Evolutionary conservation across 2,797 vertebrate species (phyloP).

Genomic region (Gobio occitaniae): DNA sequence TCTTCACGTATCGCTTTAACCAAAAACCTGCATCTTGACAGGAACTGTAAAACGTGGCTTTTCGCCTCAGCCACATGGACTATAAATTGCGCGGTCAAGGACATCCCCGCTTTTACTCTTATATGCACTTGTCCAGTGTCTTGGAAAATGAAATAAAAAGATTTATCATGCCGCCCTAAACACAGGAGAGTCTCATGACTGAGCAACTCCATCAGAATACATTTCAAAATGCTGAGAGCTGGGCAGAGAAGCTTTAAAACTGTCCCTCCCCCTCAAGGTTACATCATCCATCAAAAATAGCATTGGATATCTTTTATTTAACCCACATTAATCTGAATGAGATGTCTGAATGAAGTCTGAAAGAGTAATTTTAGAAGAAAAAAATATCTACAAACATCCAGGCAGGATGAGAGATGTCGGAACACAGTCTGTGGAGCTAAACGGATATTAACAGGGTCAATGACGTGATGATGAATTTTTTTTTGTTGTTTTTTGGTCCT

Average conservation of each 20-base stretch:
- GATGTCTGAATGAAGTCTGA: conserved; percentile 53
- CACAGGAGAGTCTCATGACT: conserved; percentile 67
- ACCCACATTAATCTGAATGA: conserved; percentile 51
- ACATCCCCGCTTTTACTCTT: conserved; percentile 76
- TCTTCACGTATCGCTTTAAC: conserved; percentile 50
- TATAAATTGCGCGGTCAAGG: conserved; percentile 79
- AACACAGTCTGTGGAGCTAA: conserved; percentile 29
- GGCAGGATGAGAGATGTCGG: conserved; percentile 40
- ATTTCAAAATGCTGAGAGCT: conserved; percentile 65
- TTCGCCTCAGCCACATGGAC: conserved; percentile 62
- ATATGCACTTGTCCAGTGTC: conserved; percentile 80
- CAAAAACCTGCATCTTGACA: conserved; percentile 52
- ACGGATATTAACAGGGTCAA: conserved; percentile 36
- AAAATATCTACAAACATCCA: conserved; percentile 42
- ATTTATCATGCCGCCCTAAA: conserved; percentile 79
- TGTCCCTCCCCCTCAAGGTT: conserved; percentile 58
- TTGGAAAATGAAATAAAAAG: conserved; percentile 82
- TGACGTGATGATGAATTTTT: not conserved
- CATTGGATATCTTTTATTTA: conserved; percentile 60
- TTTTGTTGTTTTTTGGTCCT: no score
- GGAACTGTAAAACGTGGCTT: conserved; percentile 47
- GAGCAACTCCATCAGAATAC: conserved; percentile 63
- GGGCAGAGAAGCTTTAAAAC: conserved; percentile 70
- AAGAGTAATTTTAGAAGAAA: conserved; percentile 41
- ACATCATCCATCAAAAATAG: conserved; percentile 59